A percentile compares a stretch with the other conserved stretches of the same genome.
Conservation (phyloP, 2,113 vertebrate species). For the Cettia cetti region DNA sequence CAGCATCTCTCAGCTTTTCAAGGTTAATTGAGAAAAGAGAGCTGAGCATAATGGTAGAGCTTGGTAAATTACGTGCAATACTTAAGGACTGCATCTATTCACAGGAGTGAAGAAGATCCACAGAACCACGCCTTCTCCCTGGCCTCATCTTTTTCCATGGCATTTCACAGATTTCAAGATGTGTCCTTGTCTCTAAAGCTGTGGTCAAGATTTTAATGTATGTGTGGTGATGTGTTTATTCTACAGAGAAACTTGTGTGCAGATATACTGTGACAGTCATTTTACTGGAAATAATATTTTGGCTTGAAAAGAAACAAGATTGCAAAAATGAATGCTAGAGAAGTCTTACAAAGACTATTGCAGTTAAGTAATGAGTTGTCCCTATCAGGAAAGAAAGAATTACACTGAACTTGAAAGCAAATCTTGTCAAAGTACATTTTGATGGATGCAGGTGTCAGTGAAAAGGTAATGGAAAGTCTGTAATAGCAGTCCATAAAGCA, state of each 20-base stretch:
- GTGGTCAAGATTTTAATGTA: neutral
- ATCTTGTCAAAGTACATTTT: neutral
- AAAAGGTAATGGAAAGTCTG: neutral
- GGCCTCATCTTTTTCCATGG: neutral
- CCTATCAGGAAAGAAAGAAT: neutral
- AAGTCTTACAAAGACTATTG: neutral
- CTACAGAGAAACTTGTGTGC: neutral
- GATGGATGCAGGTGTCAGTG: neutral
- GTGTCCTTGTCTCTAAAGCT: neutral
- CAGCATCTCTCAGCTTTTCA: conserved; percentile 57
- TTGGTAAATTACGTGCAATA: neutral
- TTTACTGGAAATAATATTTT: neutral
- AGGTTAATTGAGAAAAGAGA: conserved; percentile 64
- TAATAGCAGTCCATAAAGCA: neutral
- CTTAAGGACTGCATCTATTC: conserved; percentile 28
- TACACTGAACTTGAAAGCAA: neutral
- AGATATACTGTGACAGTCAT: neutral
- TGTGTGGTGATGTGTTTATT: neutral
- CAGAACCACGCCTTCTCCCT: neutral
- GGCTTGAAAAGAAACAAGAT: neutral
- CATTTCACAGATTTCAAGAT: conserved; percentile 13
- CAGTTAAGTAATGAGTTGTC: neutral
- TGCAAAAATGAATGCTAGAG: neutral
- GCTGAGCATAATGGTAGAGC: neutral
- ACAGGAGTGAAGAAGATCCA: neutral